A percentile compares a stretch with the other conserved stretches of the same genome.
Evolutionary conservation across 2,888 invertebrate genomes (phyloP).

Genomic region (Lingula anatina): DNA sequence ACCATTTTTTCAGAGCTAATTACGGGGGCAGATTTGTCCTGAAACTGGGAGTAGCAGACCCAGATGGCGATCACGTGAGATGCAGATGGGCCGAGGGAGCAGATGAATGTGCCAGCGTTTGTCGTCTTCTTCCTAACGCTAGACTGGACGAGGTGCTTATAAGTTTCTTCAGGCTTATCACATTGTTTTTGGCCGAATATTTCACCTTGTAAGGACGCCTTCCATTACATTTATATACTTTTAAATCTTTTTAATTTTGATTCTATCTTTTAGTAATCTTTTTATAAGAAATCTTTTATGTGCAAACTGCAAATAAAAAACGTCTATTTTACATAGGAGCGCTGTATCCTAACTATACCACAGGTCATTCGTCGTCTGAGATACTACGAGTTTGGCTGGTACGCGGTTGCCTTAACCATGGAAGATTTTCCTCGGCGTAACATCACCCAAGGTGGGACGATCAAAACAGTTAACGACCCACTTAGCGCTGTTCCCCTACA

Average conservation of each 20-base stretch:
- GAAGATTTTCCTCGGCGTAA: constrained; percentile 17
- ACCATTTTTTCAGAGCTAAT: constrained; percentile 16
- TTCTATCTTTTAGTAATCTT: no score
- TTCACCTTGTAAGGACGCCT: no score
- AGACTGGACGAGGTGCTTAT: constrained; percentile 13
- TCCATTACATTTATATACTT: no score
- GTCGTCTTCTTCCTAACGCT: constrained; percentile 14
- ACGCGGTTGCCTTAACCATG: constrained; percentile 19
- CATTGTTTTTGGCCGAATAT: no score
- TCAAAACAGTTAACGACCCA: constrained; percentile 12
- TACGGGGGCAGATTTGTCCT: constrained; percentile 13
- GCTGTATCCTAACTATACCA: constrained; percentile 13
- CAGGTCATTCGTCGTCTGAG: no score
- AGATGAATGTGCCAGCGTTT: constrained; percentile 20
- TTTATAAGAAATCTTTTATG: no score
- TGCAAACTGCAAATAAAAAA: no score
- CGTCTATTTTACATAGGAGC: no score
- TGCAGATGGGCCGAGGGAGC: constrained; percentile 21
- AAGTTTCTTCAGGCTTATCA: no score
- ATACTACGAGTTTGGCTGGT: no score
- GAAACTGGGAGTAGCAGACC: constrained; percentile 15
- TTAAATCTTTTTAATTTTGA: no score
- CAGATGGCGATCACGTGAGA: constrained; percentile 19
- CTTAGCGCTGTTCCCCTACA: constrained; percentile 17
- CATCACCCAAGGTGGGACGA: constrained; percentile 12